phyloP scores from a whole-genome alignment of 2,113 vertebrate genomes.

The Takifugu bimaculatus region DNA sequence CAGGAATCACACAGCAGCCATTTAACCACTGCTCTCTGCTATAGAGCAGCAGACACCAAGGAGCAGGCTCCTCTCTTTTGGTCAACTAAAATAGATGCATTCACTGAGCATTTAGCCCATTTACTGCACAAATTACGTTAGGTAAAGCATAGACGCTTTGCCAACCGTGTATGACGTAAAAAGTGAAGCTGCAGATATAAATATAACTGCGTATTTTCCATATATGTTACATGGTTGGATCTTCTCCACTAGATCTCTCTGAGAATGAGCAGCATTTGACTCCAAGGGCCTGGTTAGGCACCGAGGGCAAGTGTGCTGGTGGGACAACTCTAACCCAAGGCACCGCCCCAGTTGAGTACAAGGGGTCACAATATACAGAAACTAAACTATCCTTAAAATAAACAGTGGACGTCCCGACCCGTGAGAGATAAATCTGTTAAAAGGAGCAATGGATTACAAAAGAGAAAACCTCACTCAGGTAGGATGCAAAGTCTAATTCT shows the following conservation, averaged over 20 bases:
- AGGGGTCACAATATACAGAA: slow-evolving; percentile 30
- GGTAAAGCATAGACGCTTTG: background rate
- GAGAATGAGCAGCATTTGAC: slow-evolving; percentile 61
- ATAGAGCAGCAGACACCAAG: slow-evolving; percentile 19
- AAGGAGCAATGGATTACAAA: too few relatives aligned
- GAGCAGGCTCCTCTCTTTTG: slow-evolving; percentile 18
- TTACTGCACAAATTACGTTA: slow-evolving; percentile 16
- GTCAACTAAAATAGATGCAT: slow-evolving; percentile 15
- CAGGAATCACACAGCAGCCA: slow-evolving; percentile 59
- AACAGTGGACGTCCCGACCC: too few relatives aligned
- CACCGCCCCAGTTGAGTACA: slow-evolving; percentile 60
- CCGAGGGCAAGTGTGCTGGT: slow-evolving; percentile 42
- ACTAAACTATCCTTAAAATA: background rate
- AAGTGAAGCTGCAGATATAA: slow-evolving; percentile 7
- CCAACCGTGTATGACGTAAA: background rate
- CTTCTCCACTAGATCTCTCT: slow-evolving; percentile 49
- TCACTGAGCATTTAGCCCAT: slow-evolving; percentile 22
- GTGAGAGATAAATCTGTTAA: too few relatives aligned
- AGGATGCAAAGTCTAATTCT: too few relatives aligned
- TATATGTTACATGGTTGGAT: slow-evolving; percentile 41
- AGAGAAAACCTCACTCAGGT: too few relatives aligned
- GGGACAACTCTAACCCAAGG: slow-evolving; percentile 45
- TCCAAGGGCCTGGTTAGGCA: slow-evolving; percentile 39
- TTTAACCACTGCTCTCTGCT: slow-evolving; percentile 60
- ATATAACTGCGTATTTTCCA: slow-evolving; percentile 12